A percentile compares a stretch with the other conserved stretches of the same genome.
phyloP scores from a whole-genome alignment of 2,113 vertebrate species.

The Eonycteris spelaea region DNA sequence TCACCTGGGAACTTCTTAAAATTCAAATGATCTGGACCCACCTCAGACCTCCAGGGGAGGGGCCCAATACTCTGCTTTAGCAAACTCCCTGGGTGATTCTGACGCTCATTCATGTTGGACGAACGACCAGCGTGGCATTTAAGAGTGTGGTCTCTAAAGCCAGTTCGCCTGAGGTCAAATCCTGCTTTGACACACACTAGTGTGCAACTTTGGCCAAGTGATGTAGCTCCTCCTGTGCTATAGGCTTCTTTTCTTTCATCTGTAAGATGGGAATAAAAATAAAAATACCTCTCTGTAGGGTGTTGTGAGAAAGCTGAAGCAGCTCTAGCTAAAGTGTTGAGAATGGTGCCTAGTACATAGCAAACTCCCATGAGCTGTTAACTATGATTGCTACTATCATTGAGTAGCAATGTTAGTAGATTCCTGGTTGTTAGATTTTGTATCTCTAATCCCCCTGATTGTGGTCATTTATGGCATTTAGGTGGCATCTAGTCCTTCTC shows the following conservation, averaged over 20 bases:
- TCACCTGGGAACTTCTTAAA: not conserved
- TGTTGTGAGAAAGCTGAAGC: not conserved
- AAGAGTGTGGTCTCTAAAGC: not conserved
- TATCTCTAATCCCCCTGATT: not conserved
- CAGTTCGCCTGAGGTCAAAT: not conserved
- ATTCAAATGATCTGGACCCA: not conserved
- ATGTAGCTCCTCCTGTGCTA: not conserved
- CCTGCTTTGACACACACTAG: not conserved
- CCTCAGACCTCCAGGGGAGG: not conserved
- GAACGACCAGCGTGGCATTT: not conserved
- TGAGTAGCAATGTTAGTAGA: not conserved
- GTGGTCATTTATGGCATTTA: not conserved
- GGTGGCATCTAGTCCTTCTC: not conserved
- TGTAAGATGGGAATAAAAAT: not conserved
- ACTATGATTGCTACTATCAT: not conserved
- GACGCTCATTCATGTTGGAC: not conserved
- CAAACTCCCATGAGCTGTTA: accelerated
- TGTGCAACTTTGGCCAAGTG: not conserved
- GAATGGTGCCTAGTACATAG: not conserved
- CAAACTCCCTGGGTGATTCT: not conserved
- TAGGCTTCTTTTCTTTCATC: not conserved
- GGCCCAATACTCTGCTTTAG: not conserved
- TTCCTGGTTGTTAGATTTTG: not conserved
- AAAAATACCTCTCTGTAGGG: not conserved
- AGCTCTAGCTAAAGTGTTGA: not conserved